A percentile compares a stretch with the other conserved stretches of the same genome.
Evolutionary conservation across 1,140 invertebrate species (phyloP).

Genomic region (Brachionus paranguensis): DNA sequence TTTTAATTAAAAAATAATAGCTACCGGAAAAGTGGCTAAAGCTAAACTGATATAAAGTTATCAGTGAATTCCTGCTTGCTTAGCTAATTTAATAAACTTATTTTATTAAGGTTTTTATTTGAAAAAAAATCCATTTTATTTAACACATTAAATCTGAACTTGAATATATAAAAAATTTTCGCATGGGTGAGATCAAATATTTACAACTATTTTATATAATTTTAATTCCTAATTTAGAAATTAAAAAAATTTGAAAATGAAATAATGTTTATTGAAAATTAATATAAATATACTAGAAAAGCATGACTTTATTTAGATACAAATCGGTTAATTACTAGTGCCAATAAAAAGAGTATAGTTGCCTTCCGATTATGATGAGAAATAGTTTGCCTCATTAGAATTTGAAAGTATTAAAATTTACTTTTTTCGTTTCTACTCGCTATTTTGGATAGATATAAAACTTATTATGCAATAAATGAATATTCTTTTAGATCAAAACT

Average conservation of each 20-base stretch:
- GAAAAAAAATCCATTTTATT: too few species aligned
- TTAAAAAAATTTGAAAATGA: too few species aligned
- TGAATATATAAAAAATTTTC: too few species aligned
- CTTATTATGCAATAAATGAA: background rate
- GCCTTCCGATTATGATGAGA: background rate
- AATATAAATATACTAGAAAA: too few species aligned
- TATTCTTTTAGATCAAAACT: background rate
- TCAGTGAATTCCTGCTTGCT: too few species aligned
- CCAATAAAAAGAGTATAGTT: background rate
- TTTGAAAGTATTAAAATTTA: background rate
- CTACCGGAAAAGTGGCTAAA: background rate
- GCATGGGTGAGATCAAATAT: too few species aligned
- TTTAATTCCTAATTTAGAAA: too few species aligned
- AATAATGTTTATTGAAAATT: too few species aligned
- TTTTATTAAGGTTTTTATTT: too few species aligned
- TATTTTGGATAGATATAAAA: background rate
- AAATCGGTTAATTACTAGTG: background rate
- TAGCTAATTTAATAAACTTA: too few species aligned
- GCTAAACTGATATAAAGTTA: background rate
- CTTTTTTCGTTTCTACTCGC: background rate
- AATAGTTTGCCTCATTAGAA: background rate
- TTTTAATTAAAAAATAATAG: background rate
- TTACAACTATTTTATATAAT: too few species aligned
- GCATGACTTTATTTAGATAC: background rate
- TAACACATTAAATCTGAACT: too few species aligned